Evolutionary conservation across 92 coral and sea anemone species (phyloP).

Genomic region (Zoanthus gigantus): DNA sequence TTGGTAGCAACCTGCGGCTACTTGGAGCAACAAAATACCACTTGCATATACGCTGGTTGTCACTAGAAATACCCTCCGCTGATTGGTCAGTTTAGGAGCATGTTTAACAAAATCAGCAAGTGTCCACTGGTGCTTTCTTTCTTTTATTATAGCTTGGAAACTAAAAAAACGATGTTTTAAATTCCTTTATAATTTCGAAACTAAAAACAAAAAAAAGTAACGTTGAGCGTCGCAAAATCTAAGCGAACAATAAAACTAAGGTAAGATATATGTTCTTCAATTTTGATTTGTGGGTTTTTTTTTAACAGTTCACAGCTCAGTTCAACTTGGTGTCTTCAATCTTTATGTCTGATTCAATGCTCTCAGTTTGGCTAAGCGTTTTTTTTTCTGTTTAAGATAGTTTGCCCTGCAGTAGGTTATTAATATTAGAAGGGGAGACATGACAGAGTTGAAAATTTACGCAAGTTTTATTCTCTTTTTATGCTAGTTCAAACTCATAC

Average conservation of each 20-base stretch:
- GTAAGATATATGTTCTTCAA: not conserved
- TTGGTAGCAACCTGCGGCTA: not conserved
- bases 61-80: not conserved
- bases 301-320: not conserved
- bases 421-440: no score
- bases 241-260: slow-evolving; percentile 11
- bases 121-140: slow-evolving; percentile 14
- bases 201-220: slow-evolving; percentile 3
- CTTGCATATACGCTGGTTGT: slow-evolving; percentile 20
- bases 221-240: slow-evolving; percentile 16
- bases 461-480: no score
- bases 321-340: not conserved
- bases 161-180: slow-evolving; percentile 39
- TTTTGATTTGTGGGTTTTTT: not conserved
- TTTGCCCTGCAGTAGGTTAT: no score
- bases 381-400: no score
- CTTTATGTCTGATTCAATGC: not conserved
- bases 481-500: no score
- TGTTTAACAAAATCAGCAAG: slow-evolving; percentile 44
- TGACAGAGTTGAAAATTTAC: no score
- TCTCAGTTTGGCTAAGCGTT: not conserved
- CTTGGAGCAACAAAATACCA: slow-evolving; percentile 26
- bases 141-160: slow-evolving; percentile 9
- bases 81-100: slow-evolving; percentile 2
- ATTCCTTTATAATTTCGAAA: slow-evolving; percentile 39